phyloP scores from a whole-genome alignment of 2,113 vertebrate species.

The Phainopepla nitens region DNA sequence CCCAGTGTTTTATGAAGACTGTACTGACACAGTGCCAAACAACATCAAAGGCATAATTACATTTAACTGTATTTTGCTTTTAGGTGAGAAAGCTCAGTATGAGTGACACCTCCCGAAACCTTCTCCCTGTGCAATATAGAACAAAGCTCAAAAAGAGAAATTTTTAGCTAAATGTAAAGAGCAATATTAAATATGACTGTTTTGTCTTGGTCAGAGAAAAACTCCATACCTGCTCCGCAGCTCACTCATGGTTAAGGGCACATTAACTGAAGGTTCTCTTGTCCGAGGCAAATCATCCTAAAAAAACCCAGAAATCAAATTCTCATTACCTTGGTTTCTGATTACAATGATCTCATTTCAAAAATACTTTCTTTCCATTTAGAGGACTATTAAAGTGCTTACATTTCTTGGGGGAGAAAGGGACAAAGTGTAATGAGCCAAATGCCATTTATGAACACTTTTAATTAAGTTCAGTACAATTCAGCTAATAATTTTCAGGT shows the following conservation, averaged over 20 bases:
- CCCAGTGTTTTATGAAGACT: not conserved
- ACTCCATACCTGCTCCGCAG: conserved; percentile 67
- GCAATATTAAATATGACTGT: not conserved
- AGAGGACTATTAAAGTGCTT: conserved; percentile 47
- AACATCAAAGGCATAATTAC: not conserved
- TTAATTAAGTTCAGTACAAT: conserved; percentile 52
- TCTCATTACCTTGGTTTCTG: conserved; percentile 49
- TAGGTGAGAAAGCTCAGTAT: not conserved
- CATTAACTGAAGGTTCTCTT: conserved; percentile 20
- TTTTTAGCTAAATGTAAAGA: not conserved
- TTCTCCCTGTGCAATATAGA: not conserved
- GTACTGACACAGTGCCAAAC: not conserved
- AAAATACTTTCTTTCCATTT: conserved; percentile 52
- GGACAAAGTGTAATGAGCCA: conserved; percentile 55
- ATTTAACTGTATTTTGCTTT: conserved; percentile 10
- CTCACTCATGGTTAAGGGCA: conserved; percentile 50
- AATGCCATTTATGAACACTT: conserved; percentile 55
- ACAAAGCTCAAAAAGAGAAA: not conserved
- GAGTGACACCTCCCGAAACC: not conserved
- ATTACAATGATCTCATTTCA: conserved; percentile 35
- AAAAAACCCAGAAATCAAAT: conserved; percentile 15
- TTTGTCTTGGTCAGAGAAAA: not conserved
- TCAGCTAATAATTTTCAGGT: conserved; percentile 53
- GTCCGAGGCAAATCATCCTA: conserved; percentile 25
- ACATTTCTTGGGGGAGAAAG: conserved; percentile 54